Conservation (phyloP, 2,888 invertebrate genomes). For the Lithosia quadra region DNA sequence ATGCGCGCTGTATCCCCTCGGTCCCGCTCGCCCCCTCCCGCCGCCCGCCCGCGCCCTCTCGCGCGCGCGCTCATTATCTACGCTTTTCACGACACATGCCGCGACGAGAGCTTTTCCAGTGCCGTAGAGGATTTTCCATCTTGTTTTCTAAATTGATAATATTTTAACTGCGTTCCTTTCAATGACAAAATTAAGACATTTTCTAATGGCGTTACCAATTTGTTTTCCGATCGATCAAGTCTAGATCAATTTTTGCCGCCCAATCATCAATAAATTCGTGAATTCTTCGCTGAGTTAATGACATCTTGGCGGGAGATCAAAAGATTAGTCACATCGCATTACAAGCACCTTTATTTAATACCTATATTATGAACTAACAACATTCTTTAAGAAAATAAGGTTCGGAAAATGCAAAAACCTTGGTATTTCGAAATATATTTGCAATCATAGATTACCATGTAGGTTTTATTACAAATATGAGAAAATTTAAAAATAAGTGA, state of each 20-base stretch:
- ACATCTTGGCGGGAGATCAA: constrained; percentile 55
- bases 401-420: not conserved
- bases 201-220: constrained; percentile 17
- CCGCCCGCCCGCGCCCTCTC: constrained; percentile 52
- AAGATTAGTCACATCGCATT: constrained; percentile 52
- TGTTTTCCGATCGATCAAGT: constrained; percentile 35
- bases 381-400: not conserved
- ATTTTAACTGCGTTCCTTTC: constrained; percentile 29
- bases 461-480: constrained; percentile 29
- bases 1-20: constrained; percentile 68
- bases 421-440: too few species aligned
- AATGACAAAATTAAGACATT: constrained; percentile 18
- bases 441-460: constrained; percentile 3
- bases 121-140: constrained; percentile 58
- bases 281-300: constrained; percentile 44
- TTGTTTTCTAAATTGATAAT: constrained; percentile 50
- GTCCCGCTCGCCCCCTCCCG: constrained; percentile 49
- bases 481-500: constrained; percentile 48
- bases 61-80: constrained; percentile 75
- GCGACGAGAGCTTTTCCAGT: constrained; percentile 65
- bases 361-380: not conserved
- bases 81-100: constrained; percentile 69
- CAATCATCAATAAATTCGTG: constrained; percentile 49
- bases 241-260: constrained; percentile 40
- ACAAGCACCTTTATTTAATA: constrained; percentile 28